These are phyloP conservation scores for Meteorus colon DNA, from an alignment of 2,888 invertebrate genomes.

Conservation along the genomic window DNA sequence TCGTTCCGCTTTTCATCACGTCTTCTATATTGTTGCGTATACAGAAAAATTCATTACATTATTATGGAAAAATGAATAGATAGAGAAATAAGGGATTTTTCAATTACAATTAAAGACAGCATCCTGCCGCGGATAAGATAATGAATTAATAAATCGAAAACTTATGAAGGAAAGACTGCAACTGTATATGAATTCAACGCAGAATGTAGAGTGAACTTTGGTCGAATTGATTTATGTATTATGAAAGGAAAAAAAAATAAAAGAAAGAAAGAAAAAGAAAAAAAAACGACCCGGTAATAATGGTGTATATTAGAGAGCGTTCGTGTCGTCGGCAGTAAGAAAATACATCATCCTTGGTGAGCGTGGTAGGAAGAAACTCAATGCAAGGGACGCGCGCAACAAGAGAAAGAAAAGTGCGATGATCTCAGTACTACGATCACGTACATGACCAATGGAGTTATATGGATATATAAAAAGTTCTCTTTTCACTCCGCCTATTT, in stretches of 20 bases:
- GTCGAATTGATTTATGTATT: conserved; percentile 62
- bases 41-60: background rate
- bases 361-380: conserved; percentile 22
- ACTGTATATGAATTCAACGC: conserved; percentile 53
- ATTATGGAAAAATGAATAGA: background rate
- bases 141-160: background rate
- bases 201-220: conserved; percentile 54
- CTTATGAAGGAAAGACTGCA: background rate
- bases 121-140: background rate
- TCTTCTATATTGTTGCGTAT: too few species aligned
- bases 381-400: conserved; percentile 32
- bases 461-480: conserved; percentile 17
- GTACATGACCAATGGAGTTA: conserved; percentile 23
- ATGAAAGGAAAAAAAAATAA: conserved; percentile 53
- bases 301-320: conserved; percentile 62
- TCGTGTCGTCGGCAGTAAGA: conserved; percentile 65
- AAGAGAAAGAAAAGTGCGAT: background rate
- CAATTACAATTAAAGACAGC: background rate
- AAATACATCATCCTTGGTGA: conserved; percentile 58
- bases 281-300: conserved; percentile 55
- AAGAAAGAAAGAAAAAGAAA: conserved; percentile 45
- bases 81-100: too few species aligned
- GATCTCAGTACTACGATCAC: conserved; percentile 6
- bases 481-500: conserved; percentile 34
- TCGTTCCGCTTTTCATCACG: background rate